Base-by-base conservation (phyloP, 2,113 vertebrate genomes). In the Prietella phreatophila region DNA sequence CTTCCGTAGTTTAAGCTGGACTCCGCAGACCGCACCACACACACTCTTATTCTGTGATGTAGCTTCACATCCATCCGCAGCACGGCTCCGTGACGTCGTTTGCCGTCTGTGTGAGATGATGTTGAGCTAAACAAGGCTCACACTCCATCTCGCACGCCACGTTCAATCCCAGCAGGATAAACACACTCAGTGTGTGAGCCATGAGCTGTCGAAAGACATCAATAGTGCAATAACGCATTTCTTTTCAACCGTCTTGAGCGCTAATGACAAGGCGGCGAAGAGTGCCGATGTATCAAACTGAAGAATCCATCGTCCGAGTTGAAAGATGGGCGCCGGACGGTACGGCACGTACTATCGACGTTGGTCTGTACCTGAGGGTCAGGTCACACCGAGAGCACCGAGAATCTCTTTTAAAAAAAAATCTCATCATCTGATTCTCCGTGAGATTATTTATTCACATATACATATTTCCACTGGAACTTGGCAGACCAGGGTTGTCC, bases 201-300 rank as follows among this genome's bases (percentile, higher is more conserved):
- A 22, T 36, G 65, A 76, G 39, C 58, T 67, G 42, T 42, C 19
- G 63, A 65, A 33, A 17, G 65, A 78, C 58, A 67, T 75, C 79
- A 60, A 81, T 27, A 53, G 53, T 33, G 65, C 69, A 85, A 82
- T 82, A 67, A 82, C 56, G 1, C 22, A 53, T 82, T 81, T 81
- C 83, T 61, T 19, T 83, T 30, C 47, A n/a, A 47, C 79, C 76
- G 20, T 83, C 85, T 30, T 86, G 30, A 81, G 53, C 79, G 5
- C 79, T 81, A 56, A 56, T 25, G 53, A 81, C 4, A 50, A 80
- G 50, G 14, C 14, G 22, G 22, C 39, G 58, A 82, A 83, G 83
- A 75, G 76, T 63, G 73, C 71, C 19, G 47, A 80, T 36, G 56
- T 88, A 87, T 86, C 36, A 71, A 84, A 71, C 79, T 19, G n/a